A percentile compares a stretch with the other conserved stretches of the same genome.
These are phyloP conservation scores for Mechanitis mazaeus DNA, from an alignment of 2,888 invertebrate species.

Conservation along the genomic window DNA sequence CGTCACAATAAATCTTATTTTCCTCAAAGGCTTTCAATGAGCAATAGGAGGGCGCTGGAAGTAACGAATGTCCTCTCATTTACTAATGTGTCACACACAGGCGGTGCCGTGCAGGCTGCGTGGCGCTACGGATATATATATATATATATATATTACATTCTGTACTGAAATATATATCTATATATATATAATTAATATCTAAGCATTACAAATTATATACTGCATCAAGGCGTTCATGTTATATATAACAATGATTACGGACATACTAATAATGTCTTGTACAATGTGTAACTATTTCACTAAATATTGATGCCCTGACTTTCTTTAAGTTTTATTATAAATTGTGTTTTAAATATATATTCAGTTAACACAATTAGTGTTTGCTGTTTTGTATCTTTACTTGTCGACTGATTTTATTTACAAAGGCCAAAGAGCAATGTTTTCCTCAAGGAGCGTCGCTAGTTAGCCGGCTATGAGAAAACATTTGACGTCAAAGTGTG, in stretches of 20 bases:
- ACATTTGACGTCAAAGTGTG: conserved; percentile 53
- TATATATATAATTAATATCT: no score
- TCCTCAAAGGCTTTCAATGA: conserved; percentile 45
- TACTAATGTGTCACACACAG: conserved; percentile 78
- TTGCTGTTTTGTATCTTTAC: conserved; percentile 23
- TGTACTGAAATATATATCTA: no score
- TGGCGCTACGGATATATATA: conserved; percentile 9
- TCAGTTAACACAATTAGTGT: conserved; percentile 14
- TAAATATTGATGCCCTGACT: no score
- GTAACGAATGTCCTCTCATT: conserved; percentile 77
- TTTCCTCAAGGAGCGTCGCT: conserved; percentile 34
- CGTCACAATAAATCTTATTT: conserved; percentile 30
- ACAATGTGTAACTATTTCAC: no score
- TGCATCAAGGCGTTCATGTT: no score
- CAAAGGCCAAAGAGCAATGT: conserved; percentile 39
- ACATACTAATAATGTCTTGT: no score
- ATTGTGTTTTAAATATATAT: neutral
- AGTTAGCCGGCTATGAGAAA: conserved; percentile 40
- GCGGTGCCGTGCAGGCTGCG: conserved; percentile 62
- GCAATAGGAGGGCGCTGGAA: conserved; percentile 49
- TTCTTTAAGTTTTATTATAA: no score
- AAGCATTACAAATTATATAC: no score
- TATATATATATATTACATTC: neutral
- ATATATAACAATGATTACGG: no score
- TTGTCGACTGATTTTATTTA: conserved; percentile 35